phyloP scores from a whole-genome alignment of 2,888 invertebrate species.

The Gibbula magus region DNA sequence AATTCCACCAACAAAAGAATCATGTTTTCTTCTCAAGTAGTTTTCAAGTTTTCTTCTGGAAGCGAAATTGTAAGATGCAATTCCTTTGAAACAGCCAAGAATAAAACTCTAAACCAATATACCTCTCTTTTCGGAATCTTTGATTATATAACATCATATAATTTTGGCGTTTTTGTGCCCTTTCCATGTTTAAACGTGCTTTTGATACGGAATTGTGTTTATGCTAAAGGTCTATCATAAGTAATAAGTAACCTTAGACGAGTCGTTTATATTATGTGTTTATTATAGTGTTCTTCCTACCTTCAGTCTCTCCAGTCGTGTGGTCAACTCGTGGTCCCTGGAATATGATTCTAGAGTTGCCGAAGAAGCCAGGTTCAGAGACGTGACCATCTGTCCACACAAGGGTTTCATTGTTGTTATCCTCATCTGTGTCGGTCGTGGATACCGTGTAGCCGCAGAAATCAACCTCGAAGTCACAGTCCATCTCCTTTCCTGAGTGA shows the following conservation, averaged over 20 bases:
- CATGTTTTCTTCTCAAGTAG: too few relatives aligned
- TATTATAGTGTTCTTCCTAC: neutral
- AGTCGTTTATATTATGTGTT: neutral
- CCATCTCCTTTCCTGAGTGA: constrained; percentile 2
- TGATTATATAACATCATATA: too few relatives aligned
- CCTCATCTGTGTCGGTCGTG: neutral
- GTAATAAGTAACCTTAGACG: neutral
- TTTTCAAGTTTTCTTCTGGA: too few relatives aligned
- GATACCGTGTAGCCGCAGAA: constrained; percentile 14
- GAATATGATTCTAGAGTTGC: constrained; percentile 7
- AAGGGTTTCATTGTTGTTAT: neutral
- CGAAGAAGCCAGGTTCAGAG: neutral
- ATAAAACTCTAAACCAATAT: too few relatives aligned
- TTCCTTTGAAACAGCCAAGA: too few relatives aligned
- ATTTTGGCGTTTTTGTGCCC: too few relatives aligned
- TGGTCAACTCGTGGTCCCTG: constrained; percentile 19
- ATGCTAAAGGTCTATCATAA: neutral
- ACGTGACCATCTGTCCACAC: neutral
- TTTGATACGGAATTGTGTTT: neutral
- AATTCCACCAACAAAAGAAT: too few relatives aligned
- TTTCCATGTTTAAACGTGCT: too few relatives aligned
- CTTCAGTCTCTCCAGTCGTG: neutral
- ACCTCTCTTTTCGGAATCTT: too few relatives aligned
- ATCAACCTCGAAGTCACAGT: constrained; percentile 16
- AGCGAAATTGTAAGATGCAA: too few relatives aligned